phyloP scores from a whole-genome alignment of 1,140 invertebrate species.

The Trinorchestia longiramus region DNA sequence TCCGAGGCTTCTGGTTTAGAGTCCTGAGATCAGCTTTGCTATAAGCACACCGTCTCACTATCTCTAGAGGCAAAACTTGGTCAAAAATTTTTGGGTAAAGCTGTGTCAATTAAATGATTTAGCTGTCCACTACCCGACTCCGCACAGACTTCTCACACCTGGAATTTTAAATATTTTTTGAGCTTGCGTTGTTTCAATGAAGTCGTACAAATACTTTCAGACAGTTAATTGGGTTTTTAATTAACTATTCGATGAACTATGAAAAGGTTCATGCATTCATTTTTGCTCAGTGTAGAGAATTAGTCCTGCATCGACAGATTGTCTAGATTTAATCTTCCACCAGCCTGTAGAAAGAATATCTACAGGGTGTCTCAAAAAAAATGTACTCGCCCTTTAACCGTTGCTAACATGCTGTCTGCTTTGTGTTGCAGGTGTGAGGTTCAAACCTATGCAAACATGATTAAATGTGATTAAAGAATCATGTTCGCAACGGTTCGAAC shows the following conservation, averaged over 20 bases:
- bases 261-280: not conserved
- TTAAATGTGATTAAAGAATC: too few relatives aligned
- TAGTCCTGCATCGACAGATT: not conserved
- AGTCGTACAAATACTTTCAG: not conserved
- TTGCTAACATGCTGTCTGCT: too few relatives aligned
- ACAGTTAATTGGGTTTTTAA: not conserved
- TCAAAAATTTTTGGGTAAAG: not conserved
- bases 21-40: not conserved
- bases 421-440: too few relatives aligned
- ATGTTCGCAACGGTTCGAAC: too few relatives aligned
- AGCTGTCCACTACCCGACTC: not conserved
- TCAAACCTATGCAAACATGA: too few relatives aligned
- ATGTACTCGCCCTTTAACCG: too few relatives aligned
- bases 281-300: not conserved
- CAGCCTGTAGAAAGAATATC: too few relatives aligned
- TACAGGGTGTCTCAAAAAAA: too few relatives aligned
- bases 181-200: not conserved
- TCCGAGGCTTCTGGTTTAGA: not conserved
- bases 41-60: not conserved
- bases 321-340: not conserved
- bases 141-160: not conserved
- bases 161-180: not conserved
- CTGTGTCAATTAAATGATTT: not conserved
- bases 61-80: not conserved
- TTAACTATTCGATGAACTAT: not conserved